A percentile compares a stretch with the other conserved stretches of the same genome.
phyloP scores from a whole-genome alignment of 1,140 invertebrate genomes.

The Saccostrea echinata region DNA sequence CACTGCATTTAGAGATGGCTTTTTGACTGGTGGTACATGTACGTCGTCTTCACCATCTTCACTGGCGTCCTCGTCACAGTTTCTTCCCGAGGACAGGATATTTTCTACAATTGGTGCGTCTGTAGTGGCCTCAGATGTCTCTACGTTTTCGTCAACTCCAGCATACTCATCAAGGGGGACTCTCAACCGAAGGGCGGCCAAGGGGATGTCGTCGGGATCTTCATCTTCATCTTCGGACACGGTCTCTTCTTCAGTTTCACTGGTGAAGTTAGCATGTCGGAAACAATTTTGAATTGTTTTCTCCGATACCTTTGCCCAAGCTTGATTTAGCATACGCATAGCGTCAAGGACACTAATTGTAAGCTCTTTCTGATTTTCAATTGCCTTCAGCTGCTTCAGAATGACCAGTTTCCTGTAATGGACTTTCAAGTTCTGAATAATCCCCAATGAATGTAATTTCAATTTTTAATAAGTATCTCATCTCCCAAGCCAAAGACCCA shows the following conservation, averaged over 20 bases:
- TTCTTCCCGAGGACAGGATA: not conserved
- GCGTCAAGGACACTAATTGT: too few species aligned
- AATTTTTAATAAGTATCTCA: too few species aligned
- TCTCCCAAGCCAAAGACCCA: too few species aligned
- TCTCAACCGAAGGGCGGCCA: not conserved
- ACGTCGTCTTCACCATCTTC: not conserved
- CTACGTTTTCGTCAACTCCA: not conserved
- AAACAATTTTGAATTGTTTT: too few species aligned
- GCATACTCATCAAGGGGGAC: not conserved
- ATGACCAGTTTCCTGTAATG: slow-evolving; percentile 47
- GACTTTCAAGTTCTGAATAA: slow-evolving; percentile 54
- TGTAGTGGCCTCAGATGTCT: not conserved
- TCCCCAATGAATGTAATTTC: too few species aligned
- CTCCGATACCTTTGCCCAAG: too few species aligned
- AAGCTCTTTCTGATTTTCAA: too few species aligned
- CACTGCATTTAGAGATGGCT: not conserved
- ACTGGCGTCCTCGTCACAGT: not conserved
- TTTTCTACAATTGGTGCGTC: not conserved
- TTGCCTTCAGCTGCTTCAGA: too few species aligned
- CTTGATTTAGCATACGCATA: too few species aligned
- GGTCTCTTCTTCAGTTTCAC: too few species aligned
- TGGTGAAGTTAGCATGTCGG: too few species aligned
- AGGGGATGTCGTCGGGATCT: not conserved
- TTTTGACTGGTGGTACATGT: not conserved
- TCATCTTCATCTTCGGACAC: too few species aligned